phyloP scores from a whole-genome alignment of 2,797 vertebrate genomes.

The Ceryle rudis region DNA sequence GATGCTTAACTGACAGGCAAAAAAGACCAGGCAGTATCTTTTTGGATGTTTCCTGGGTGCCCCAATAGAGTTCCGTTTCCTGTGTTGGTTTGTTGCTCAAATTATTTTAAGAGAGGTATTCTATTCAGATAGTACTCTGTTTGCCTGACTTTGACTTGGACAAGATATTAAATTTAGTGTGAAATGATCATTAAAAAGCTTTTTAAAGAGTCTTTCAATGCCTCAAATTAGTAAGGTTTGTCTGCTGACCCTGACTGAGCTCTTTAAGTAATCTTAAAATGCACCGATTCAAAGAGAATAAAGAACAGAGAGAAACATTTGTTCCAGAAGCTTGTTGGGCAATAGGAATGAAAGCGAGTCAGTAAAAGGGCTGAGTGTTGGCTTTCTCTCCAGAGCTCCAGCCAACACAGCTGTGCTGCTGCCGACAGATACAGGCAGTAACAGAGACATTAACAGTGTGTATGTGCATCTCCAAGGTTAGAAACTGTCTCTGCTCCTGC shows the following conservation, averaged over 20 bases:
- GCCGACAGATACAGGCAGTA: background rate
- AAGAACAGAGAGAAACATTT: conserved; percentile 3
- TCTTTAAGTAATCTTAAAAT: background rate
- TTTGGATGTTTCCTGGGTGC: background rate
- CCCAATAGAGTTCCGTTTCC: background rate
- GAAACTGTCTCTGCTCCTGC: background rate
- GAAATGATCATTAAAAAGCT: background rate
- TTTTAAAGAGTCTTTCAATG: background rate
- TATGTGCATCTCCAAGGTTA: background rate
- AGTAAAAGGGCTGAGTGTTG: background rate
- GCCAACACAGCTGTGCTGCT: conserved; percentile 24
- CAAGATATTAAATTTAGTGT: background rate
- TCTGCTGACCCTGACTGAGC: background rate
- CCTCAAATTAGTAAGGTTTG: background rate
- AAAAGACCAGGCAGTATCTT: background rate
- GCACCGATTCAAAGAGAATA: background rate
- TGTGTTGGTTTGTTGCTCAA: background rate
- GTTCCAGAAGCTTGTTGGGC: background rate
- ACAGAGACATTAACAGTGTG: background rate
- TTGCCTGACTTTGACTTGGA: background rate
- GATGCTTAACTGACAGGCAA: background rate
- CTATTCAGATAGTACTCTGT: background rate
- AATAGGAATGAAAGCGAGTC: background rate
- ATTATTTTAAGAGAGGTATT: background rate
- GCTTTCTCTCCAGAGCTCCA: background rate